Conservation (phyloP, 2,888 invertebrate genomes). For the Alloscopus bannaensis region DNA sequence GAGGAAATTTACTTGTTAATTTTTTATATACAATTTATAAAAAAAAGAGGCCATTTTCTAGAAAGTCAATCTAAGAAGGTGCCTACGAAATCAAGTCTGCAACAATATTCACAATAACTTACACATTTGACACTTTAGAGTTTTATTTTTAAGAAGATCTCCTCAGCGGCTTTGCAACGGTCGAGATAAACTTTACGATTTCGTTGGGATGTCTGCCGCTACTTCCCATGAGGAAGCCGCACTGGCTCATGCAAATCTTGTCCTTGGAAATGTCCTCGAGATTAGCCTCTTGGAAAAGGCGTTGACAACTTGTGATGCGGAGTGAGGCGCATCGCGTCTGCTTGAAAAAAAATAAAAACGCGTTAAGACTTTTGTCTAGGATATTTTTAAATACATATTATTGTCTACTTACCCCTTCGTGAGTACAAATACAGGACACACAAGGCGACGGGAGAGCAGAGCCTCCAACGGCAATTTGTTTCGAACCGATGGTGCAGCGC, state of each 20-base stretch:
- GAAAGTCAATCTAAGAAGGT: not conserved
- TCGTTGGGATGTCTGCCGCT: slow-evolving; percentile 46
- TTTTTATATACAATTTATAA: too few species aligned
- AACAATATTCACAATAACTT: not conserved
- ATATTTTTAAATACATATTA: slow-evolving; percentile 13
- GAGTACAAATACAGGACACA: slow-evolving; percentile 90
- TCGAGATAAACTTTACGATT: slow-evolving; percentile 36
- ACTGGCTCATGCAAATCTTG: slow-evolving; percentile 93
- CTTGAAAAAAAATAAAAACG: slow-evolving; percentile 72
- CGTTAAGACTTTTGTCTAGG: too few species aligned
- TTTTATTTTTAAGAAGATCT: not conserved
- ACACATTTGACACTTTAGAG: not conserved
- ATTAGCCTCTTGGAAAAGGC: slow-evolving; percentile 88
- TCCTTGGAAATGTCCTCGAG: slow-evolving; percentile 88
- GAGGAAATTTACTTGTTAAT: too few species aligned
- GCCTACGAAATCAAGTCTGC: not conserved
- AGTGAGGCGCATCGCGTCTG: slow-evolving; percentile 93
- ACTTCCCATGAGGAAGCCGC: slow-evolving; percentile 81
- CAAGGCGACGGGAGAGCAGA: slow-evolving; percentile 93
- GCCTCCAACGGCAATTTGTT: slow-evolving; percentile 86
- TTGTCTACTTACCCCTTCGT: slow-evolving; percentile 83
- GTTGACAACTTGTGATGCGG: slow-evolving; percentile 90
- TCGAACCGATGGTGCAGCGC: slow-evolving; percentile 85
- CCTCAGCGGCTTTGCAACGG: slow-evolving; percentile 15
- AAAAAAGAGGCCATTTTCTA: not conserved